phyloP scores from a whole-genome alignment of 2,797 vertebrate species.

The Microhierax caerulescens region DNA sequence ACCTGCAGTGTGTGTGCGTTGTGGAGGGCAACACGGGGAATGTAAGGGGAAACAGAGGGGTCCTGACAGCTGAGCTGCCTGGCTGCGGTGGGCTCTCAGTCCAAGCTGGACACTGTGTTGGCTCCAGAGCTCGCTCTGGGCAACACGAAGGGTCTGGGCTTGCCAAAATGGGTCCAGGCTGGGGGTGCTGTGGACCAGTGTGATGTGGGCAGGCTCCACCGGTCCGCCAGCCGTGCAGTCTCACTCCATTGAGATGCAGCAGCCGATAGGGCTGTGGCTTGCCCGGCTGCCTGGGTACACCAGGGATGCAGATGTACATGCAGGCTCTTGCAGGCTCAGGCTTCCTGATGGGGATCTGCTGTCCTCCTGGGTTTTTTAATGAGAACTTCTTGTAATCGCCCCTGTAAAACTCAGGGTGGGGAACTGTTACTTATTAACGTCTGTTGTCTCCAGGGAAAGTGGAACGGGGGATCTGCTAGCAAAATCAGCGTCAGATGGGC shows the following conservation, averaged over 20 bases:
- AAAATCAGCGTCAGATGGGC: not conserved
- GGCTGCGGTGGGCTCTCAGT: rapidly evolving
- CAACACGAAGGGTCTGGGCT: not conserved
- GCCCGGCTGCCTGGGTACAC: rapidly evolving
- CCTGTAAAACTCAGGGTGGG: constrained; percentile 11
- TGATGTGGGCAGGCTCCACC: not conserved
- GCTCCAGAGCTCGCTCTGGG: not conserved
- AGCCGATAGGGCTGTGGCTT: constrained; percentile 8
- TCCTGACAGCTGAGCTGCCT: not conserved
- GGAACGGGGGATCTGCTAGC: not conserved
- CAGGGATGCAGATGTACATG: not conserved
- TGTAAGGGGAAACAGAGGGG: not conserved
- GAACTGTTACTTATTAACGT: constrained; percentile 33
- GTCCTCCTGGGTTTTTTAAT: constrained; percentile 4
- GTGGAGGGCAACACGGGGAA: not conserved
- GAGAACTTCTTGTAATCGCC: not conserved
- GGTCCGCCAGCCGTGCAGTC: not conserved
- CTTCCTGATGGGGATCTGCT: constrained; percentile 23
- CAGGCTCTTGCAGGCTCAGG: constrained; percentile 18
- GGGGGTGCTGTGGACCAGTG: not conserved
- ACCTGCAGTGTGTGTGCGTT: rapidly evolving
- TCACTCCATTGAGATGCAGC: not conserved
- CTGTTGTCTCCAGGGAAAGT: not conserved
- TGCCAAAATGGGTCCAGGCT: not conserved
- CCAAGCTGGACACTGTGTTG: not conserved